Percentiles rank a stretch among this genome's conserved stretches.
Evolutionary conservation across 2,113 vertebrate species (phyloP).

Genomic region (Mola mola): DNA sequence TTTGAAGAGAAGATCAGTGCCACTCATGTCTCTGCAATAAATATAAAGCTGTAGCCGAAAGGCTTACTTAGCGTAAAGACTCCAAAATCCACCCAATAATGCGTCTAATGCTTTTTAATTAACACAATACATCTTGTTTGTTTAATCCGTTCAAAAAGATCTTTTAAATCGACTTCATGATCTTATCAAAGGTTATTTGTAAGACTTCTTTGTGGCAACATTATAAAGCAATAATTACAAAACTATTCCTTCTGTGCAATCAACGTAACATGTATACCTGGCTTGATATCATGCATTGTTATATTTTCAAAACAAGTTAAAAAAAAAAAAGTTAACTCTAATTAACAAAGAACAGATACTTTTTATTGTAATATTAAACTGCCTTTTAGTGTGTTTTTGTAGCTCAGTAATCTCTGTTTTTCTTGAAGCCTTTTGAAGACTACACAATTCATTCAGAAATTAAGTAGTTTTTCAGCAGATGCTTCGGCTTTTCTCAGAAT

Average conservation of each 20-base stretch:
- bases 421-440: background rate
- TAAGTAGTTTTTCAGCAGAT: conserved; percentile 2
- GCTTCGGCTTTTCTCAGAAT: conserved; percentile 9
- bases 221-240: background rate
- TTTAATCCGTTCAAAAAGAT: background rate
- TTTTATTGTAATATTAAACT: no score
- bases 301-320: background rate
- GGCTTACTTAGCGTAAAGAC: background rate
- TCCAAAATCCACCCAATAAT: background rate
- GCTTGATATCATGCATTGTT: background rate
- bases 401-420: conserved; percentile 5
- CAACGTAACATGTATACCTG: background rate
- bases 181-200: background rate
- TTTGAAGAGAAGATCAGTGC: conserved; percentile 10
- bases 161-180: background rate
- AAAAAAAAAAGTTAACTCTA: background rate
- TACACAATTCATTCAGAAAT: conserved; percentile 2
- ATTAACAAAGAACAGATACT: background rate
- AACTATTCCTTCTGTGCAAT: background rate
- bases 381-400: conserved; percentile 7
- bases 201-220: background rate
- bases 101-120: background rate
- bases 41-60: background rate
- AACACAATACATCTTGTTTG: background rate
- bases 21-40: conserved; percentile 3